Conservation (phyloP, 2,888 invertebrate genomes). For the Sinotaia quadrata region DNA sequence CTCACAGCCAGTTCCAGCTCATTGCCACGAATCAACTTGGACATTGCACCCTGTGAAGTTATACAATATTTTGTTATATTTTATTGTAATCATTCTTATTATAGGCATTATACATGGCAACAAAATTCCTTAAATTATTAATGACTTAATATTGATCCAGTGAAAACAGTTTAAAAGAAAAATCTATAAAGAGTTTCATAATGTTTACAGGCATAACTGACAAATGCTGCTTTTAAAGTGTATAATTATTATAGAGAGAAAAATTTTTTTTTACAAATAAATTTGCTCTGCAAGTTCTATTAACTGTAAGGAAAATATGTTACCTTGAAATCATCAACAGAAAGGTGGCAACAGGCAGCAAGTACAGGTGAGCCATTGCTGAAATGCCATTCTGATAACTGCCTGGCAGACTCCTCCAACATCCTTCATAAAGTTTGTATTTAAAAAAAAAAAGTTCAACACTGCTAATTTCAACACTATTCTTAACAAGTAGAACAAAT, state of each 20-base stretch:
- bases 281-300: too few relatives aligned
- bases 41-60: slow-evolving; percentile 66
- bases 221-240: too few relatives aligned
- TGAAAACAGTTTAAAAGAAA: neutral
- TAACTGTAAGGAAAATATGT: too few relatives aligned
- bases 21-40: slow-evolving; percentile 70
- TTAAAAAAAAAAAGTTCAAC: too few relatives aligned
- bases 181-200: too few relatives aligned
- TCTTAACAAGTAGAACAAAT: too few relatives aligned
- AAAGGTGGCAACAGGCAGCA: slow-evolving; percentile 72
- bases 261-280: too few relatives aligned
- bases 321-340: slow-evolving; percentile 69
- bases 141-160: neutral
- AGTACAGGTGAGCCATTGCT: slow-evolving; percentile 70
- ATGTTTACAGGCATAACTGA: too few relatives aligned
- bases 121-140: neutral
- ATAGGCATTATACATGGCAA: neutral
- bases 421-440: slow-evolving; percentile 46
- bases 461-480: too few relatives aligned
- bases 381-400: slow-evolving; percentile 67
- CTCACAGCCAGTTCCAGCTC: slow-evolving; percentile 72
- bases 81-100: too few relatives aligned
- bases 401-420: slow-evolving; percentile 49
- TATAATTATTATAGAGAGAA: too few relatives aligned
- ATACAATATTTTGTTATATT: neutral